These are phyloP conservation scores for Yponomeuta sedellus DNA, from an alignment of 2,888 invertebrate genomes.

Conservation along the genomic window DNA sequence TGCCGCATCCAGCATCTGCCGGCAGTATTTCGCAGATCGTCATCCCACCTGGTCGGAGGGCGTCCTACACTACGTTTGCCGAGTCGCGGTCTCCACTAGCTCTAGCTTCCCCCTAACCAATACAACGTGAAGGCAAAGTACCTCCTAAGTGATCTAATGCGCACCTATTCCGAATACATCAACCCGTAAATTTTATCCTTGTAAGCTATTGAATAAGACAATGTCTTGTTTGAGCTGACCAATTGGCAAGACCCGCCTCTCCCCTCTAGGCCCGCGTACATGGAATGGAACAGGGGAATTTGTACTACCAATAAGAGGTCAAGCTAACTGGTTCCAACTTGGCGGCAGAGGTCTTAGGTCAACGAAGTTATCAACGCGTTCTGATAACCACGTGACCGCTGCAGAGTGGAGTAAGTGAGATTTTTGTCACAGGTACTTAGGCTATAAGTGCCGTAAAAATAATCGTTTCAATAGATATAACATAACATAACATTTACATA, in stretches of 20 bases:
- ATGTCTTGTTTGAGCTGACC: neutral
- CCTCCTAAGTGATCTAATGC: neutral
- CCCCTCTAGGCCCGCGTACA: neutral
- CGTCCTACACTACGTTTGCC: too few relatives aligned
- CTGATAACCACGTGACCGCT: slow-evolving; percentile 34
- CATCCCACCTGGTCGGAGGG: too few relatives aligned
- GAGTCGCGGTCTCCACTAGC: too few relatives aligned
- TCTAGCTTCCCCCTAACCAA: too few relatives aligned
- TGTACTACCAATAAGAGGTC: neutral
- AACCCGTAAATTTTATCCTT: neutral
- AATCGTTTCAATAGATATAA: too few relatives aligned
- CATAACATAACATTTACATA: too few relatives aligned
- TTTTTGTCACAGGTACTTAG: slow-evolving; percentile 16
- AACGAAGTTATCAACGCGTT: slow-evolving; percentile 49
- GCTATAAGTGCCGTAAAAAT: too few relatives aligned
- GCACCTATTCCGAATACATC: neutral
- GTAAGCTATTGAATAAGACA: neutral
- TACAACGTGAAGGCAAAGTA: neutral
- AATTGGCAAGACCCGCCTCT: neutral
- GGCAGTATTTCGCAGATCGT: too few relatives aligned
- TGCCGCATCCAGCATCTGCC: too few relatives aligned
- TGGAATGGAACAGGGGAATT: neutral
- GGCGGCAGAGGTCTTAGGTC: slow-evolving; percentile 37
- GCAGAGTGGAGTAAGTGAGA: slow-evolving; percentile 30
- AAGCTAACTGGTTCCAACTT: neutral